These are phyloP conservation scores for Melanotaenia trifasciata DNA, from an alignment of 2,797 vertebrate genomes.

Conservation along the genomic window DNA sequence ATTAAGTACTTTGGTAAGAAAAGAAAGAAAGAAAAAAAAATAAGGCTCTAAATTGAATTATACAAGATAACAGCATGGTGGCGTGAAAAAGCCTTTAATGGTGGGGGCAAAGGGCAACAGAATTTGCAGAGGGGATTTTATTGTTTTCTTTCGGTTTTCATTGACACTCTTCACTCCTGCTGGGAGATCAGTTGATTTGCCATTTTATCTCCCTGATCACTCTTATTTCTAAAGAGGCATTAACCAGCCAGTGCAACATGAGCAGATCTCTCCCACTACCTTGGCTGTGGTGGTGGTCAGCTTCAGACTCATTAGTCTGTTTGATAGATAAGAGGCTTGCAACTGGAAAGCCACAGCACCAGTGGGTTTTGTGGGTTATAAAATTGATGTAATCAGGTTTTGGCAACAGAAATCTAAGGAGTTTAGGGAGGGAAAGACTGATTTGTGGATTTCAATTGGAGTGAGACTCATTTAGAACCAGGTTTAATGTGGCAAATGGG, in stretches of 20 bases:
- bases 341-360: slow-evolving; percentile 67
- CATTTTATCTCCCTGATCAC: slow-evolving; percentile 38
- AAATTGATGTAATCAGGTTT: slow-evolving; percentile 77
- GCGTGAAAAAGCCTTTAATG: slow-evolving; percentile 5
- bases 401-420: slow-evolving; percentile 72
- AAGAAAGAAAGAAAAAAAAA: slow-evolving; percentile 13
- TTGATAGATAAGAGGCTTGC: slow-evolving; percentile 78
- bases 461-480: slow-evolving; percentile 54
- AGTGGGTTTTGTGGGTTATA: slow-evolving; percentile 70
- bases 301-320: slow-evolving; percentile 73
- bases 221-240: slow-evolving; percentile 24
- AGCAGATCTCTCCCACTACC: slow-evolving; percentile 28
- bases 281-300: slow-evolving; percentile 61
- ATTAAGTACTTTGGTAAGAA: slow-evolving; percentile 12
- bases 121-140: slow-evolving; percentile 19
- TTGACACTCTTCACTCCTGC: slow-evolving; percentile 17
- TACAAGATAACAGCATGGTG: slow-evolving; percentile 6
- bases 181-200: slow-evolving; percentile 35
- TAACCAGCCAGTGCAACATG: slow-evolving; percentile 23
- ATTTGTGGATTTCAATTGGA: slow-evolving; percentile 77
- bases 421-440: slow-evolving; percentile 69
- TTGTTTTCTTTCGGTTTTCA: neutral
- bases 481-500: slow-evolving; percentile 60
- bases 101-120: slow-evolving; percentile 9
- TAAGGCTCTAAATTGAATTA: slow-evolving; percentile 39